phyloP scores from a whole-genome alignment of 2,797 vertebrate genomes.

The Sebastolobus alascanus region DNA sequence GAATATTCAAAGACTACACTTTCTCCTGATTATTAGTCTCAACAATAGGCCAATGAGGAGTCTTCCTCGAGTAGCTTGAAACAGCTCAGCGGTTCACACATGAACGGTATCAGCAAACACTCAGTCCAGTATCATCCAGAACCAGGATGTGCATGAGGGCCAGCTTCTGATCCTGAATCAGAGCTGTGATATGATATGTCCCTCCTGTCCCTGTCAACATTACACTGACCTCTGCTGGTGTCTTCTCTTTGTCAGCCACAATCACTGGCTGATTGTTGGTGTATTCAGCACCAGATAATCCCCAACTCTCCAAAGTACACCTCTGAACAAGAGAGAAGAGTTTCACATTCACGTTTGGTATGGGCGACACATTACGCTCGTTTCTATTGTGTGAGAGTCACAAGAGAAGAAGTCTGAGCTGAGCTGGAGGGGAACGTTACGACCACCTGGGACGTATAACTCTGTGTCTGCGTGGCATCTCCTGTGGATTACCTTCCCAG shows the following conservation, averaged over 20 bases:
- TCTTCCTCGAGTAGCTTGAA: neutral
- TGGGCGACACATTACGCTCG: neutral
- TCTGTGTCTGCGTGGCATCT: neutral
- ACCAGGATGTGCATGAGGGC: neutral
- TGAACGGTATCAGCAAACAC: constrained; percentile 29
- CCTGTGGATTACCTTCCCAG: constrained; percentile 14
- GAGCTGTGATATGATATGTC: neutral
- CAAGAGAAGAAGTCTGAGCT: neutral
- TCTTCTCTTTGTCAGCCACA: constrained; percentile 10
- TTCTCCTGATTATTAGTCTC: constrained; percentile 17
- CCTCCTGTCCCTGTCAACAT: constrained; percentile 22
- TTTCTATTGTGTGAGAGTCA: neutral
- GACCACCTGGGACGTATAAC: constrained; percentile 7
- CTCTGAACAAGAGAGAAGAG: neutral
- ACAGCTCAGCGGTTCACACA: constrained; percentile 37
- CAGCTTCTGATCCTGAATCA: neutral
- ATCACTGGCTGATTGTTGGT: neutral
- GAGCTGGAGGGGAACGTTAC: neutral
- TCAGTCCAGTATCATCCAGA: constrained; percentile 10
- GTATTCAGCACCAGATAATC: neutral
- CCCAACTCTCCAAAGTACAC: neutral
- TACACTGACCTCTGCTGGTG: constrained; percentile 17
- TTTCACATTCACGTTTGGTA: neutral
- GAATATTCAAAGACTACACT: constrained; percentile 3
- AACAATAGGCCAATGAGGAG: constrained; percentile 5